Base-by-base conservation (phyloP, 2,113 vertebrate genomes). In the Apodemus sylvaticus region DNA sequence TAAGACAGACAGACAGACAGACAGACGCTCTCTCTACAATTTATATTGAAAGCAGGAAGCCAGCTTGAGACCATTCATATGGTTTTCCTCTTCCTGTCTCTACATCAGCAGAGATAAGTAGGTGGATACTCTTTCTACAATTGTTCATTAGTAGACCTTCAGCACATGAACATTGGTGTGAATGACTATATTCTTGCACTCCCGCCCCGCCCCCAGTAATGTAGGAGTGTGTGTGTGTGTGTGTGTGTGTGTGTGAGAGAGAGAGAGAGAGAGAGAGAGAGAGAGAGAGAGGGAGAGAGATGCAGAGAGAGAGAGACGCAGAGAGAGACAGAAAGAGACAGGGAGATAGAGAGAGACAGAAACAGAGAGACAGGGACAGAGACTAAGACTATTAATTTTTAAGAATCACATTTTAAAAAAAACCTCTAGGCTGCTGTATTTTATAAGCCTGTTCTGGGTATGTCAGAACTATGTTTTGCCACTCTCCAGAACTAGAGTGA, bases 391-490 rank as follows among this genome's bases (percentile, higher is more conserved):
- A 36, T 17, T 74, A 45, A 20, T 48, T 78, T 93, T 12, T 12
- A 92, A 85, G 62, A 93, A 93, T 51, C 36, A 90, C 60, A 42
- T 68, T n/a, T 29, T 64, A 24, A 62, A 62, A 62, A 31, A 2
- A 53, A 26, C 60, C 55, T 86, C 86, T 48, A 93, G 19, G 42
- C 42, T 76, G 77, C 51, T 88, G 39, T 17, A 70, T 94, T 94
- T 68, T 81, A 68, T 51, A 87, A 86, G 17, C n/a, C 68, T 82
- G 26, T 92, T 86, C 51, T 58, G 24, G 53, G 74, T 92, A 77
- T 81, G 29, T 64, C 91, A 55, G 68, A 96, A 94, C 39, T 62
- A 36, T 83, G 88, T n/a, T 42, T 77, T 87, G 31, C 64, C 64
- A 86, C 70, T 45, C 92, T 36, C 20, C 68, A 91, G 34, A 86